Evolutionary conservation across 1,140 invertebrate species (phyloP), one percentile per base, ranked within the genome.

Genomic region (Apolygus lucorum): DNA sequence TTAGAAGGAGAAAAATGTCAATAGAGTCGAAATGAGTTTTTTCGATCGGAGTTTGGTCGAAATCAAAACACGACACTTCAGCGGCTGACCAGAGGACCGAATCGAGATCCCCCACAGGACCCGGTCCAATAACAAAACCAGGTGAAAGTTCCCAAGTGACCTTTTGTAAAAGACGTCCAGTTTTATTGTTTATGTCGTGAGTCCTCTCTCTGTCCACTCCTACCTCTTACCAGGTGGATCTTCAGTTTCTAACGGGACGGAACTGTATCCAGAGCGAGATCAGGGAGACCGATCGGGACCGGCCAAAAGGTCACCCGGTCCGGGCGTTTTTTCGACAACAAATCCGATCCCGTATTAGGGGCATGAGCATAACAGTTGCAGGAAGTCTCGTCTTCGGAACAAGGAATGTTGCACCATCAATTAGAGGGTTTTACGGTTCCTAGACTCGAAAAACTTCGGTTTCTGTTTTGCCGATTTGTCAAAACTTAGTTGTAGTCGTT

Each of bases 131-230:
- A 49, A 49, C 34, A n/a, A 49, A 49, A 49, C 34, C 17, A 17
- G 34, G 34, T 49, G 34, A 49, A 49, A 49, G 34, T 49, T 49
- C 17, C 34, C 17, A 11, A 11, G 8, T 49, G 34, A 49, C 34
- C 34, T 49, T 49, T 49, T 8, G 8, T 8, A 49, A 49, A 49
- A 49, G 34, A 49, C 8, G 34, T 49, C 34, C 34, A 49, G 8
- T 49, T 49, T 49, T 49, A 49, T 49, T 49, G 34, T 49, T 49
- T 49, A 49, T 49, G 34, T 49, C 34, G 34, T 49, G 34, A 49
- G 34, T 17, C 17, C 34, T 49, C 34, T 17, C 17, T 49, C 17
- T 49, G 8, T 17, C 17, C 34, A 11, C 34, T 49, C 34, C 34
- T 17, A 17, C 17, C 34, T 49, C 17, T 49, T 49, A 11, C 34